A percentile compares a stretch with the other conserved stretches of the same genome.
phyloP scores from a whole-genome alignment of 92 coral and sea anemone species.

The Actinostola sp. region DNA sequence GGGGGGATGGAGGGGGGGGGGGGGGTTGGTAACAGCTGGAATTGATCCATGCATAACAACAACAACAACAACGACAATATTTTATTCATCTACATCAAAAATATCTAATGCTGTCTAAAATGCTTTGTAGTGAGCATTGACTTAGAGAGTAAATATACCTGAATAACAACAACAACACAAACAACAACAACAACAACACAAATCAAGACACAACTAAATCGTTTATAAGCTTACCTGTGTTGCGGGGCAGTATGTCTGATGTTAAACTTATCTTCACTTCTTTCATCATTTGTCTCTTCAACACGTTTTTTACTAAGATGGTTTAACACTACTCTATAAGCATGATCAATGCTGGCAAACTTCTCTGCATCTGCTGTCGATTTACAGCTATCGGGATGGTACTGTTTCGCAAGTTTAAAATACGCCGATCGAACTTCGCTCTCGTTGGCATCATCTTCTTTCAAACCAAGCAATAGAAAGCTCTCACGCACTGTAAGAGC shows the following conservation, averaged over 20 bases:
- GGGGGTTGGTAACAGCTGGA: too few species aligned
- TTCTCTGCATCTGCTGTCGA: constrained; percentile 58
- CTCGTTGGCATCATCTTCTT: constrained; percentile 40
- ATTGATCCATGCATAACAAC: too few species aligned
- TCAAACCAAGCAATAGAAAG: constrained; percentile 57
- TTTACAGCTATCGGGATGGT: constrained; percentile 72
- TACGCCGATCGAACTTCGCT: constrained; percentile 69
- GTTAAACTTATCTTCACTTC: constrained; percentile 54
- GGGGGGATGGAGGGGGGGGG: too few species aligned
- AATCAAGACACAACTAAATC: too few species aligned
- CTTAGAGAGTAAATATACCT: too few species aligned
- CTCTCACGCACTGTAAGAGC: constrained; percentile 38
- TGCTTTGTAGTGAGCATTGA: too few species aligned
- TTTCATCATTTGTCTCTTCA: constrained; percentile 28
- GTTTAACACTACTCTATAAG: constrained; percentile 60
- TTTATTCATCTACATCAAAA: too few species aligned
- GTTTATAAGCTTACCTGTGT: constrained; percentile 48
- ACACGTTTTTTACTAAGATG: constrained; percentile 40
- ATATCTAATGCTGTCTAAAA: too few species aligned
- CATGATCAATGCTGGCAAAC: constrained; percentile 63
- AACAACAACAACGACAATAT: too few species aligned
- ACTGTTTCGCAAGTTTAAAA: constrained; percentile 62
- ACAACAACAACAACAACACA: too few species aligned
- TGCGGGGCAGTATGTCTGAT: constrained; percentile 78
- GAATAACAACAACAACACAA: too few species aligned